phyloP scores from a whole-genome alignment of 2,888 invertebrate genomes.

The Polydrusus pterygomalis region DNA sequence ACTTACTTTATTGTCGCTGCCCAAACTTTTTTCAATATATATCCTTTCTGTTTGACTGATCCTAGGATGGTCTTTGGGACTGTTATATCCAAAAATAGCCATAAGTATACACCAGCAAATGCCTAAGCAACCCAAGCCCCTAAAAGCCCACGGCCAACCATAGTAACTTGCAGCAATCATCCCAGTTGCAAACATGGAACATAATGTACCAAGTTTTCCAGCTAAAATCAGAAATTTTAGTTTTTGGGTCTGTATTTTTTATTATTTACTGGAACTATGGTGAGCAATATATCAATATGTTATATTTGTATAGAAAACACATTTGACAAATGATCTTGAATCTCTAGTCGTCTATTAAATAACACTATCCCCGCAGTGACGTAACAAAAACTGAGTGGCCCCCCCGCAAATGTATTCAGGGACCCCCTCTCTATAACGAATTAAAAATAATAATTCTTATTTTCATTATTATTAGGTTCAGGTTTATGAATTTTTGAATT shows the following conservation, averaged over 20 bases:
- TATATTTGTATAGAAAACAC: no score
- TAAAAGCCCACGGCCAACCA: slow-evolving; percentile 89
- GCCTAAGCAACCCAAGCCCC: slow-evolving; percentile 80
- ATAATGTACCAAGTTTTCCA: slow-evolving; percentile 85
- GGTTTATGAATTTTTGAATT: no score
- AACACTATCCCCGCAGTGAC: no score
- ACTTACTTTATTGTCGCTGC: slow-evolving; percentile 71
- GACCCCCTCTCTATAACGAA: no score
- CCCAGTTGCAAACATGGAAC: slow-evolving; percentile 83
- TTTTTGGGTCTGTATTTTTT: not conserved
- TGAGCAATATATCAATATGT: no score
- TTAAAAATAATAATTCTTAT: no score
- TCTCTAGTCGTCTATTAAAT: no score
- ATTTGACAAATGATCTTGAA: no score
- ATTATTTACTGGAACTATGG: no score
- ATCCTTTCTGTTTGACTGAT: slow-evolving; percentile 79
- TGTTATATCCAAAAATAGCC: slow-evolving; percentile 74
- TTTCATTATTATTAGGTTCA: no score
- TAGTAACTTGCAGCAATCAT: slow-evolving; percentile 78
- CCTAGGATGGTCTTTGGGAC: slow-evolving; percentile 76
- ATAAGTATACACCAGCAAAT: slow-evolving; percentile 77
- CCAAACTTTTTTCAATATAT: slow-evolving; percentile 76
- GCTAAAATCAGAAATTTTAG: slow-evolving; percentile 70
- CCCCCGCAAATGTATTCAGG: no score
- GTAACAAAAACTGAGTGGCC: no score